Percentiles rank a stretch among this genome's conserved stretches.
Evolutionary conservation across 2,888 invertebrate species (phyloP).

Genomic region (Chrysolina oricalcia): DNA sequence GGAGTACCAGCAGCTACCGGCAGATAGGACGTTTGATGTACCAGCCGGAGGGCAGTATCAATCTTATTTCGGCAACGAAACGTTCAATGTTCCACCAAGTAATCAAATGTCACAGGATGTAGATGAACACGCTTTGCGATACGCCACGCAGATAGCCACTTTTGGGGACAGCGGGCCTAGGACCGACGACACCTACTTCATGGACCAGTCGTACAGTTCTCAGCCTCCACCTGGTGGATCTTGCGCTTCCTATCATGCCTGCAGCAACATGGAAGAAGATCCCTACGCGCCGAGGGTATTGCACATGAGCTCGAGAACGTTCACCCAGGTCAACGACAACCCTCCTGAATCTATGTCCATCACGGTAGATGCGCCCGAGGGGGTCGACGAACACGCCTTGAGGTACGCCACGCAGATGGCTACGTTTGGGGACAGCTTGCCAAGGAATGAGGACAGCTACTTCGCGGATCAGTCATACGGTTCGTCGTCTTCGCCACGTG

Average conservation of each 20-base stretch:
- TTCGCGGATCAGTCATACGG: background rate
- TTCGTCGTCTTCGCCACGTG: background rate
- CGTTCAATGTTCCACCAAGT: background rate
- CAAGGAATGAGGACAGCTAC: background rate
- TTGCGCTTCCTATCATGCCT: background rate
- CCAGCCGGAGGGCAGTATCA: background rate
- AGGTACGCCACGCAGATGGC: constrained; percentile 8
- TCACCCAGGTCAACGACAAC: background rate
- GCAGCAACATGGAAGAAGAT: constrained; percentile 20
- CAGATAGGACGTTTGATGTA: background rate
- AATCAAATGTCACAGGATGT: no score
- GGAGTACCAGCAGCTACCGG: background rate
- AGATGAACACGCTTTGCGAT: background rate
- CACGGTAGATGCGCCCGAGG: constrained; percentile 18
- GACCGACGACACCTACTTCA: background rate
- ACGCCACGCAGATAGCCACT: background rate
- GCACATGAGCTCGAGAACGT: constrained; percentile 23
- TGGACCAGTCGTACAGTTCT: background rate
- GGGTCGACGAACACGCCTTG: background rate
- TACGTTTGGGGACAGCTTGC: background rate
- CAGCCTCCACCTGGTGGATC: background rate
- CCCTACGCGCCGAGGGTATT: constrained; percentile 9
- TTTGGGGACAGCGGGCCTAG: background rate
- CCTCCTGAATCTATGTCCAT: constrained; percentile 5
- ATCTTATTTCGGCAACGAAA: background rate